A percentile compares a stretch with the other conserved stretches of the same genome.
Conservation (phyloP, 2,888 invertebrate genomes). For the Druceiella hillmani region DNA sequence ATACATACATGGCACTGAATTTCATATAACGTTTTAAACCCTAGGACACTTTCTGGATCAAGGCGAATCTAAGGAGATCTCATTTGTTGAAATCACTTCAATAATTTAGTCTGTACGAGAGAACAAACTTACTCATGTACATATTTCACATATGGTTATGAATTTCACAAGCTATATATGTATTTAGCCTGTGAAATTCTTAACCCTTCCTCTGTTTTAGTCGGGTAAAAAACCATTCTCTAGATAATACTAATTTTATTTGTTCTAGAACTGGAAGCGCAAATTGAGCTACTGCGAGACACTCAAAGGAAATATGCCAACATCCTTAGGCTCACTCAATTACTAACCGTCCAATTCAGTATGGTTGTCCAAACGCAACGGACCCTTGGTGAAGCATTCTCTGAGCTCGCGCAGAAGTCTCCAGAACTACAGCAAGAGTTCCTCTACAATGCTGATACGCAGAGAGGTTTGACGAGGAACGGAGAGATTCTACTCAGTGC, state of each 20-base stretch:
- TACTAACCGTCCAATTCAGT: constrained; percentile 66
- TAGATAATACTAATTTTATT: constrained; percentile 8
- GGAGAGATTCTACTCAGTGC: constrained; percentile 90
- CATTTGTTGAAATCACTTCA: too few species aligned
- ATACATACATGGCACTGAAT: too few species aligned
- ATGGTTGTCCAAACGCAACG: constrained; percentile 48
- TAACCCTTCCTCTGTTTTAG: constrained; percentile 6
- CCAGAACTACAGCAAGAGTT: constrained; percentile 94
- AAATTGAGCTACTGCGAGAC: constrained; percentile 89
- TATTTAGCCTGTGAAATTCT: too few species aligned
- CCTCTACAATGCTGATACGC: constrained; percentile 92
- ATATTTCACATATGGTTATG: too few species aligned
- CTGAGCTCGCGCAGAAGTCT: constrained; percentile 92
- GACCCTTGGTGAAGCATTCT: constrained; percentile 87
- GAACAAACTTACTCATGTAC: too few species aligned
- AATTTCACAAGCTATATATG: too few species aligned
- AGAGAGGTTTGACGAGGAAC: constrained; percentile 87
- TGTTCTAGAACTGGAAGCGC: constrained; percentile 83
- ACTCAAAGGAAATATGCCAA: constrained; percentile 90
- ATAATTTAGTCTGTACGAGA: too few species aligned
- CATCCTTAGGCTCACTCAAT: constrained; percentile 78
- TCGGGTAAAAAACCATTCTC: constrained; percentile 4
- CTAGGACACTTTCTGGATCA: too few species aligned
- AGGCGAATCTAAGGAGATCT: too few species aligned
- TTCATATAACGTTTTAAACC: too few species aligned